phyloP scores from a whole-genome alignment of 2,888 invertebrate species.

The Sipha maydis region DNA sequence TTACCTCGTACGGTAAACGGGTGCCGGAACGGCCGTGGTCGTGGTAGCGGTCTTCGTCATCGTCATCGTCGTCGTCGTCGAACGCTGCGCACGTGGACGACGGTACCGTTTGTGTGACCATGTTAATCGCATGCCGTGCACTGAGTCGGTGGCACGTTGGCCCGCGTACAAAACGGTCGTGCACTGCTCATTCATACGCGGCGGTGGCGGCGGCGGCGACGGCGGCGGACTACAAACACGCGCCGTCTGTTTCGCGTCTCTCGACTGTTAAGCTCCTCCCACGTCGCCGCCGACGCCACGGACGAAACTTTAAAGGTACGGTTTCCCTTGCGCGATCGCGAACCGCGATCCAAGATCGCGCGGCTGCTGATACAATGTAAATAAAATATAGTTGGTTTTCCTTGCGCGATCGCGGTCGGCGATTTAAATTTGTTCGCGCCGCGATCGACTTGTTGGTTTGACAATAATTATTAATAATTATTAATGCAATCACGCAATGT shows the following conservation, averaged over 20 bases:
- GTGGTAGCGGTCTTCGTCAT: no score
- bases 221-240: conserved; percentile 16
- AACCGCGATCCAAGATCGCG: no score
- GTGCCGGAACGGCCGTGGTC: neutral
- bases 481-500: no score
- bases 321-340: no score
- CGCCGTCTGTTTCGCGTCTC: conserved; percentile 33
- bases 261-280: conserved; percentile 28
- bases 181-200: conserved; percentile 46
- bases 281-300: neutral
- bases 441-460: no score
- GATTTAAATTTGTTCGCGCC: no score
- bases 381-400: no score
- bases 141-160: conserved; percentile 52
- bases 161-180: conserved; percentile 24
- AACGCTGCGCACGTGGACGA: conserved; percentile 25
- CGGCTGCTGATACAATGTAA: no score
- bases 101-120: conserved; percentile 52
- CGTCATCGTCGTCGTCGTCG: neutral
- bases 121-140: conserved; percentile 61
- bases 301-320: neutral
- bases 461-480: no score
- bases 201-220: conserved; percentile 18
- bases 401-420: no score
- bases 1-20: conserved; percentile 41